Evolutionary conservation across 1,140 invertebrate species (phyloP).

Genomic region (Lasaia peninsularis): DNA sequence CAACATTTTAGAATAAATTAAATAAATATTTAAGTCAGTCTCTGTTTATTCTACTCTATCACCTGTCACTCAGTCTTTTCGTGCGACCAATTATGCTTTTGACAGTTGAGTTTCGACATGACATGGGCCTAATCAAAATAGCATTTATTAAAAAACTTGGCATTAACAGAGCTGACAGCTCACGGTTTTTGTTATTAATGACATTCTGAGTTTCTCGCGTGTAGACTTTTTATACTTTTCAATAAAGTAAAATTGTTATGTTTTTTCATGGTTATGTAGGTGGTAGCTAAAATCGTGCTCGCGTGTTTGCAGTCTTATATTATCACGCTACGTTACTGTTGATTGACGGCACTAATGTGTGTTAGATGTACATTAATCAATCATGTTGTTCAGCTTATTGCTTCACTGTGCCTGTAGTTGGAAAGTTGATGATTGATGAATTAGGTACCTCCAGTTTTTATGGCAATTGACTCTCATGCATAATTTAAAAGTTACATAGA

Average conservation of each 20-base stretch:
- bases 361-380: slow-evolving; percentile 65
- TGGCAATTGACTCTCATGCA: not conserved
- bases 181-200: slow-evolving; percentile 71
- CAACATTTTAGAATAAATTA: not conserved
- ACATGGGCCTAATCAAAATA: slow-evolving; percentile 79
- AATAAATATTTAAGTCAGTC: slow-evolving; percentile 10
- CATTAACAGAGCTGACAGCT: slow-evolving; percentile 70
- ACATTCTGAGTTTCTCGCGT: slow-evolving; percentile 41
- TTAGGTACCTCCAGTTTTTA: slow-evolving; percentile 14
- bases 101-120: slow-evolving; percentile 78
- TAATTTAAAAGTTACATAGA: too few relatives aligned
- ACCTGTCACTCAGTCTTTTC: slow-evolving; percentile 58
- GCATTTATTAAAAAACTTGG: slow-evolving; percentile 74
- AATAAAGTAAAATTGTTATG: slow-evolving; percentile 66
- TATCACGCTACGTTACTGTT: slow-evolving; percentile 50
- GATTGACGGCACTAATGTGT: slow-evolving; percentile 70
- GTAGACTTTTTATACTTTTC: slow-evolving; percentile 52
- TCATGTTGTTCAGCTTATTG: slow-evolving; percentile 58
- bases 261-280: slow-evolving; percentile 51
- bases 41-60: slow-evolving; percentile 50
- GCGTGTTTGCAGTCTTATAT: slow-evolving; percentile 59
- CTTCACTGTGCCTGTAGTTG: slow-evolving; percentile 36
- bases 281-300: slow-evolving; percentile 40
- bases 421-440: slow-evolving; percentile 36
- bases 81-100: slow-evolving; percentile 75